Conservation (phyloP, 2,113 vertebrate species). For the Picathartes gymnocephalus region DNA sequence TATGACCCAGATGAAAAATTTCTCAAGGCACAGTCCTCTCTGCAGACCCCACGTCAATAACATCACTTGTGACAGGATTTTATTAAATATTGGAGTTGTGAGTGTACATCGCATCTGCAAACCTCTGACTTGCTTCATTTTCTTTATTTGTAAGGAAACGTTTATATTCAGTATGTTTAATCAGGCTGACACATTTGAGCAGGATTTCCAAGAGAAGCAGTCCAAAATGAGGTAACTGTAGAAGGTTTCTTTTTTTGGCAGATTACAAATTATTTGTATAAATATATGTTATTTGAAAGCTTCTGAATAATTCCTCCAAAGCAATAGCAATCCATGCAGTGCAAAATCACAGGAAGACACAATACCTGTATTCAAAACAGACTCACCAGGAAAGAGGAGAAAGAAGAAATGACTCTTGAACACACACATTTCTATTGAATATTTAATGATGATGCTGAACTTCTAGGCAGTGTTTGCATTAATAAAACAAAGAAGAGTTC, state of each 20-base stretch:
- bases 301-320: background rate
- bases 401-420: background rate
- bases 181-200: background rate
- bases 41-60: background rate
- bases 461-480: background rate
- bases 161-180: background rate
- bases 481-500: background rate
- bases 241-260: background rate
- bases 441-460: background rate
- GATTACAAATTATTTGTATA: background rate
- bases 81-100: background rate
- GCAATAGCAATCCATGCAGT: background rate
- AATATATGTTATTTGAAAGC: background rate
- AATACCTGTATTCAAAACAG: background rate
- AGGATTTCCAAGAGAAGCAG: background rate
- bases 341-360: background rate
- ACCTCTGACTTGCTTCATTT: background rate
- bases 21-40: background rate
- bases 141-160: background rate
- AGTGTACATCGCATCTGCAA: accelerated
- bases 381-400: background rate
- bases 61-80: background rate
- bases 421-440: background rate
- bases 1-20: background rate
- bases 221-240: background rate